phyloP scores from a whole-genome alignment of 2,113 vertebrate genomes.

The Australoheros scitulus region DNA sequence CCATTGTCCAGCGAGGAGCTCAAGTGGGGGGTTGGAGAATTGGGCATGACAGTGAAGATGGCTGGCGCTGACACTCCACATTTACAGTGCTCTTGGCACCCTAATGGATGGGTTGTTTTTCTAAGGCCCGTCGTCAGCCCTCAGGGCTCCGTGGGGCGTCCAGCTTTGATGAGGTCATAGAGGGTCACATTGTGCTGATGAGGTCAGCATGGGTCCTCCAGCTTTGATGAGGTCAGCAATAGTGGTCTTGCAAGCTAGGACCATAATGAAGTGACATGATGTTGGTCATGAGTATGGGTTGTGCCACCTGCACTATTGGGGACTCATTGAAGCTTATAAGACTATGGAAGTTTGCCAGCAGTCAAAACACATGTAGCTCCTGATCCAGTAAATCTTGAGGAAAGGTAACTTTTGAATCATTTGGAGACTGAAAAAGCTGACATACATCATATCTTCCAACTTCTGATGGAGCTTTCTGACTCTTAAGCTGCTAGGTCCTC shows the following conservation, averaged over 20 bases:
- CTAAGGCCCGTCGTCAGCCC: slow-evolving; percentile 65
- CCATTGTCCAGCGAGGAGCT: slow-evolving; percentile 70
- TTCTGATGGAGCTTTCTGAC: background rate
- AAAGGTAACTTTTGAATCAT: background rate
- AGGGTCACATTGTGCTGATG: slow-evolving; percentile 79
- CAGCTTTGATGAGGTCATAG: slow-evolving; percentile 82
- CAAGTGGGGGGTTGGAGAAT: slow-evolving; percentile 57
- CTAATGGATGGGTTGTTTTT: slow-evolving; percentile 79
- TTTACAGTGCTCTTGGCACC: slow-evolving; percentile 79
- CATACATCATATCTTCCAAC: background rate
- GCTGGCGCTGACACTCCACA: slow-evolving; percentile 65
- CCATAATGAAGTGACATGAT: slow-evolving; percentile 60
- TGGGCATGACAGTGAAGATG: slow-evolving; percentile 75
- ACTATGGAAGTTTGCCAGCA: background rate
- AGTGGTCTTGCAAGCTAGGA: slow-evolving; percentile 33
- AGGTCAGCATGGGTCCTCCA: slow-evolving; percentile 80
- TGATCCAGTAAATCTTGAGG: background rate
- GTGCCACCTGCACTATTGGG: slow-evolving; percentile 46
- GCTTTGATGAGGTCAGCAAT: slow-evolving; percentile 82
- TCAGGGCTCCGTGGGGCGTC: slow-evolving; percentile 69
- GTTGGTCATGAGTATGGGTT: slow-evolving; percentile 42
- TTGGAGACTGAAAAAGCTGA: background rate
- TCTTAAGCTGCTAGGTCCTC: background rate
- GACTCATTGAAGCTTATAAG: slow-evolving; percentile 18
- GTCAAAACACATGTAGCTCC: background rate